phyloP scores from a whole-genome alignment of 2,113 vertebrate genomes.

The Cavia aperea region DNA sequence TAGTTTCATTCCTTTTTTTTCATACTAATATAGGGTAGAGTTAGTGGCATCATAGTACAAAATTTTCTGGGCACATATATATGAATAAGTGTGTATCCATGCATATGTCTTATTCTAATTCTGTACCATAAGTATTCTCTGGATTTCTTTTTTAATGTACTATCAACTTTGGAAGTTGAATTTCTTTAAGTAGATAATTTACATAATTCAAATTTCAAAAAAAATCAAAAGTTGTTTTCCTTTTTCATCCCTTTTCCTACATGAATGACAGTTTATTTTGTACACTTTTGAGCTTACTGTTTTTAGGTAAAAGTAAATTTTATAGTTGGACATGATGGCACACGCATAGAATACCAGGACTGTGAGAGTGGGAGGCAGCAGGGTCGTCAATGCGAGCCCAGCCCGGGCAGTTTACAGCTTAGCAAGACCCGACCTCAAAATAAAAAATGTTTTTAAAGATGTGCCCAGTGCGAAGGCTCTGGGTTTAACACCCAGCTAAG shows the following conservation, averaged over 20 bases:
- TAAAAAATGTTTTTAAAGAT: not conserved
- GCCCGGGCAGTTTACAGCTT: not conserved
- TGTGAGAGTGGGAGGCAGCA: no score
- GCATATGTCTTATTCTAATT: not conserved
- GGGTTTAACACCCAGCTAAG: not conserved
- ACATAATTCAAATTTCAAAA: not conserved
- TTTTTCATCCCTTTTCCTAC: not conserved
- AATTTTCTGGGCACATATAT: not conserved
- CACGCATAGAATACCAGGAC: not conserved
- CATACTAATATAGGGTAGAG: not conserved
- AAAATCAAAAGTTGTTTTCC: not conserved
- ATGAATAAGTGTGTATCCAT: not conserved
- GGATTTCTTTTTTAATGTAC: not conserved
- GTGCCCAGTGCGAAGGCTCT: not conserved
- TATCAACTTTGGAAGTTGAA: not conserved
- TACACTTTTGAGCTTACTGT: not conserved
- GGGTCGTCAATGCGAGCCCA: not conserved
- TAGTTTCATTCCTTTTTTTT: not conserved
- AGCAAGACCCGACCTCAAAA: not conserved
- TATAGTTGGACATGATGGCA: not conserved
- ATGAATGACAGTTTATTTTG: slow-evolving; percentile 13
- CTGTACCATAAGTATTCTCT: not conserved
- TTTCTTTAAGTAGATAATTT: slow-evolving; percentile 2
- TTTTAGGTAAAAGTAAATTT: slow-evolving; percentile 21
- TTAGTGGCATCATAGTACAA: not conserved